Conservation (phyloP, 2,113 vertebrate genomes). For the Recurvirostra avosetta region DNA sequence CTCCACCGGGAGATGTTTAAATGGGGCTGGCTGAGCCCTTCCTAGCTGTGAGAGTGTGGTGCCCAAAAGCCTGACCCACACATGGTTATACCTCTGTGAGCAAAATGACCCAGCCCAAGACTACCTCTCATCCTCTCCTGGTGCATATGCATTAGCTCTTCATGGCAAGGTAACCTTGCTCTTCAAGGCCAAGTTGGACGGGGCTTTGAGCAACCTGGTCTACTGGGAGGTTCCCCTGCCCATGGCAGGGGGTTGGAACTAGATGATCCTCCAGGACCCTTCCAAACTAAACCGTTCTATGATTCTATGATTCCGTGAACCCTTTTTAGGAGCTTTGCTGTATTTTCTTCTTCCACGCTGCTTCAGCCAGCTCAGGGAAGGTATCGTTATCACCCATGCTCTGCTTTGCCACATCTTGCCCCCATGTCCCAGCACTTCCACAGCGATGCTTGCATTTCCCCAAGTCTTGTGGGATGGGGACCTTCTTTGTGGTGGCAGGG, state of each 20-base stretch:
- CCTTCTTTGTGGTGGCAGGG: neutral
- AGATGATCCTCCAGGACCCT: too few relatives aligned
- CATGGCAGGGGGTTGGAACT: too few relatives aligned
- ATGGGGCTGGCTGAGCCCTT: neutral
- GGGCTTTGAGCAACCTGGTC: too few relatives aligned
- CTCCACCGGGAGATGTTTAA: fast-evolving
- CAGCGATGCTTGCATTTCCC: fast-evolving
- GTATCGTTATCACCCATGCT: fast-evolving
- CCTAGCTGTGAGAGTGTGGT: neutral
- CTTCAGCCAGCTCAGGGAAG: neutral
- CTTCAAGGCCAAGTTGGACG: too few relatives aligned
- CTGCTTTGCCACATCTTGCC: fast-evolving
- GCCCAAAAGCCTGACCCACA: neutral
- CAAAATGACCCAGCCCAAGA: neutral
- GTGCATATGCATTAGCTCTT: neutral
- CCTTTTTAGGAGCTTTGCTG: neutral
- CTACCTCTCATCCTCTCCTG: neutral
- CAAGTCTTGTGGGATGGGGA: neutral
- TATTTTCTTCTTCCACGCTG: neutral
- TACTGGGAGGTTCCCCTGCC: too few relatives aligned
- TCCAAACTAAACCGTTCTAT: too few relatives aligned
- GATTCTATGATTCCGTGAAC: too few relatives aligned
- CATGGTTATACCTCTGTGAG: neutral
- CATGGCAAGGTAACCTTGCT: neutral
- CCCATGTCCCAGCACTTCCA: neutral